phyloP scores from a whole-genome alignment of 2,888 invertebrate species.

The Hydriomena furcata region DNA sequence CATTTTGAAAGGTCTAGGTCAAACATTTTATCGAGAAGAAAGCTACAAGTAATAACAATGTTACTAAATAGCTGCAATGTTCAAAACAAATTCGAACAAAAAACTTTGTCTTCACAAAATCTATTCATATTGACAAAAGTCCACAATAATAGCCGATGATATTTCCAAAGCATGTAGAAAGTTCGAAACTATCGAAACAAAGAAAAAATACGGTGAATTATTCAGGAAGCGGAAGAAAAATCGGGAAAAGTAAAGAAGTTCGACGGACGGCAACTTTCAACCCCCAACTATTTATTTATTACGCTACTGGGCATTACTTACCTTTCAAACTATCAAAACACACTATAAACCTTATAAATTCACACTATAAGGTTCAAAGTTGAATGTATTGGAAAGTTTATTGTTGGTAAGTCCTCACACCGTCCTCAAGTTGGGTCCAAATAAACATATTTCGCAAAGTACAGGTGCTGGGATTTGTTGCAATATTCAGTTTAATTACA shows the following conservation, averaged over 20 bases:
- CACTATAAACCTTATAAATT: slow-evolving; percentile 23
- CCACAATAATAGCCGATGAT: slow-evolving; percentile 23
- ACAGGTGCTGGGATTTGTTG: slow-evolving; percentile 49
- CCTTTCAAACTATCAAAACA: slow-evolving; percentile 25
- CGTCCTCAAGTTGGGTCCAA: slow-evolving; percentile 48
- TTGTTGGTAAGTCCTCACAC: slow-evolving; percentile 45
- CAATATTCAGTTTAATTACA: slow-evolving; percentile 53
- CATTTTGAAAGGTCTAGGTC: no score
- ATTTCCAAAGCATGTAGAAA: slow-evolving; percentile 32
- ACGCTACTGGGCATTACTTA: slow-evolving; percentile 60
- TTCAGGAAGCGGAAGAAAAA: slow-evolving; percentile 61
- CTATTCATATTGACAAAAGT: slow-evolving; percentile 21
- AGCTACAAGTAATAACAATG: background rate
- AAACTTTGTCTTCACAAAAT: slow-evolving; percentile 6
- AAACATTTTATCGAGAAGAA: no score
- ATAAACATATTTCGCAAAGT: slow-evolving; percentile 61
- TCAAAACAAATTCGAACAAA: slow-evolving; percentile 1
- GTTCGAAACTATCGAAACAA: slow-evolving; percentile 52
- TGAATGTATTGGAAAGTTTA: slow-evolving; percentile 30
- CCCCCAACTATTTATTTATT: slow-evolving; percentile 74
- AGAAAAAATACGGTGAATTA: slow-evolving; percentile 57
- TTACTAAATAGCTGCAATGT: background rate
- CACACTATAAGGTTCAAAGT: slow-evolving; percentile 34
- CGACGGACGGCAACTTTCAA: slow-evolving; percentile 56
- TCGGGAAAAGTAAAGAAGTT: slow-evolving; percentile 57